Evolutionary conservation across 64 coral and sea anemone species (phyloP), one percentile per base, ranked within the genome.

Genomic region (Montipora capricornis): DNA sequence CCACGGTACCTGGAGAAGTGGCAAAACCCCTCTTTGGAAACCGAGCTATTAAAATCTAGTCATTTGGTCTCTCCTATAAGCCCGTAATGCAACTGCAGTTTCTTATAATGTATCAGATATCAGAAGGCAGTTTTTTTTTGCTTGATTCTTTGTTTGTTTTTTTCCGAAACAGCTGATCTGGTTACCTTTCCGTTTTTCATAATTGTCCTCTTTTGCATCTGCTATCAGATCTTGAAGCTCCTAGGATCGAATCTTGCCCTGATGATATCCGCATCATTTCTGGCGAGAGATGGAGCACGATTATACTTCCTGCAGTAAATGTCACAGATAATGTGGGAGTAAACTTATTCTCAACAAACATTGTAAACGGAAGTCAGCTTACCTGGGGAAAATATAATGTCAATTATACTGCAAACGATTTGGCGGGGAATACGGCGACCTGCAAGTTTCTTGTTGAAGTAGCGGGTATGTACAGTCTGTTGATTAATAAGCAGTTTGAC

Each of bases 371-470:
- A 20, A 83, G 79, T 11, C 4, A 62, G 17, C 5, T 92, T 2
- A 20, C 49, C 1, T 92, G 68, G 47, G 93, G 93, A 78, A 2
- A 14, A 58, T 45, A 95, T 53, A 86, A 82, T 22, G 16, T 95
- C 0, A 90, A 74, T 4, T 90, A 95, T 46, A 95, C 80, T 26
- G 93, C 93, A 20, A n/a, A 29, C 52, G 93, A 95, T 79, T 47
- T 8, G 22, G 93, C 88, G 13, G 93, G 93, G 20, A 89, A 90
- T 13, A 85, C 7, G 0, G 81, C 59, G 8, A 75, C 15, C 0
- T 95, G 93, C 59, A 61, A 13, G 4, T 84, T 95, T 8, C 66
- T 55, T 9, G 49, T 95, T 2, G 49, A 8, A 15, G 44, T 95
- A 49, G 20, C 19, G 5, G 68, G 93, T 95, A 90, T 67, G 83